Evolutionary conservation across 2,797 vertebrate species (phyloP).

Genomic region (Pagetopsis macropterus): DNA sequence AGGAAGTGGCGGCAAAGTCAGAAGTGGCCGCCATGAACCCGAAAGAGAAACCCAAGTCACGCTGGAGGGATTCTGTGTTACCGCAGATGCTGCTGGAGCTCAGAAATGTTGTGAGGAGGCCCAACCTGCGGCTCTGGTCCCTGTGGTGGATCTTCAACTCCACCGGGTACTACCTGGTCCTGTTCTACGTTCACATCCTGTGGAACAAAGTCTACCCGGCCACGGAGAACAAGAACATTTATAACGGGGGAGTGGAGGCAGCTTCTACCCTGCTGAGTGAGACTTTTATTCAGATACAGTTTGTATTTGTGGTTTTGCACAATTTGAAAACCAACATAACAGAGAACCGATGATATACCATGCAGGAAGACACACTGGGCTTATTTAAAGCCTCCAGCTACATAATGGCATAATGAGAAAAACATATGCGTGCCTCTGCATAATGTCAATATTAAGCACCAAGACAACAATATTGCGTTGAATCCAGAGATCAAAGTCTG

Average conservation of each 20-base stretch:
- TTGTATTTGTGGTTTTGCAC: neutral
- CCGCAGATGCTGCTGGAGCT: conserved; percentile 88
- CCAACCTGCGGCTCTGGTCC: conserved; percentile 92
- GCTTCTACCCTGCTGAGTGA: conserved; percentile 90
- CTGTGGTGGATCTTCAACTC: conserved; percentile 98
- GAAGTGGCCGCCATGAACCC: conserved; percentile 84
- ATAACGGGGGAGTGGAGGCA: conserved; percentile 94
- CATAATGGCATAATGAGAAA: too few species aligned
- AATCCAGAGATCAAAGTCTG: neutral
- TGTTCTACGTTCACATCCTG: conserved; percentile 94
- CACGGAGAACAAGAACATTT: conserved; percentile 73
- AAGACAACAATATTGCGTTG: neutral
- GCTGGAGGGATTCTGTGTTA: conserved; percentile 78
- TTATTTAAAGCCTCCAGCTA: too few species aligned
- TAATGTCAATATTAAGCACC: neutral
- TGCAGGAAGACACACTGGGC: too few species aligned
- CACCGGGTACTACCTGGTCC: conserved; percentile 92
- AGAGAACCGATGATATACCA: too few species aligned
- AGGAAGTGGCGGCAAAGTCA: conserved; percentile 11
- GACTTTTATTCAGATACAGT: conserved; percentile 36
- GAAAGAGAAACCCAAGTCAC: neutral
- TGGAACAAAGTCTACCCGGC: conserved; percentile 85
- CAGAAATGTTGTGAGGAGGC: conserved; percentile 63
- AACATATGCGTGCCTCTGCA: neutral
- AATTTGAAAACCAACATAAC: too few species aligned